A percentile compares a stretch with the other conserved stretches of the same genome.
These are phyloP conservation scores for Seriola aureovittata DNA, from an alignment of 2,113 vertebrate genomes.

Conservation along the genomic window DNA sequence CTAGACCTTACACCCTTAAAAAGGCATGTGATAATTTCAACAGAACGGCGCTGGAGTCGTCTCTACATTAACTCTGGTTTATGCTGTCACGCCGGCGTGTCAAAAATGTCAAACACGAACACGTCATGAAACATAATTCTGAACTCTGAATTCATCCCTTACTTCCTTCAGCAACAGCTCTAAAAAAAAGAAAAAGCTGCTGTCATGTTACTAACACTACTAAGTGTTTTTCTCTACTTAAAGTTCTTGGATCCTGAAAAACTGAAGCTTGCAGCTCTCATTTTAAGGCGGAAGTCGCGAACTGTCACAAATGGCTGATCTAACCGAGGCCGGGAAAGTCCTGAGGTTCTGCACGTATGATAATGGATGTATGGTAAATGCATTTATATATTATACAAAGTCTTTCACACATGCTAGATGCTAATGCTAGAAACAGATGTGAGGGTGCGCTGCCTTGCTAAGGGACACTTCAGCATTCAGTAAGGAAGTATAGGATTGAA, in stretches of 20 bases:
- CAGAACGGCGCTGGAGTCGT: conserved; percentile 3
- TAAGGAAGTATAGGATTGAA: not conserved
- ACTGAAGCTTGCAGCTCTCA: not conserved
- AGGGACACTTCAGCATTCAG: not conserved
- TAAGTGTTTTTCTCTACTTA: not conserved
- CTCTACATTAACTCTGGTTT: conserved; percentile 37
- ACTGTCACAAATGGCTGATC: not conserved
- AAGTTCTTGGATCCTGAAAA: not conserved
- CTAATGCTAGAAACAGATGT: not conserved
- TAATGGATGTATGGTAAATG: not conserved
- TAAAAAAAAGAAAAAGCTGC: not conserved
- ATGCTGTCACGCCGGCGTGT: conserved; percentile 18
- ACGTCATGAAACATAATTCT: conserved; percentile 12
- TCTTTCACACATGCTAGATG: not conserved
- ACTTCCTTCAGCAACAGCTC: not conserved
- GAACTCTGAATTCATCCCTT: conserved; percentile 4
- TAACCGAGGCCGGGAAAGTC: not conserved
- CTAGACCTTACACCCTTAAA: conserved; percentile 40
- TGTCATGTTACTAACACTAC: not conserved
- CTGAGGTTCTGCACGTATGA: not conserved
- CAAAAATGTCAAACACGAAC: conserved; percentile 36
- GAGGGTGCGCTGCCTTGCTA: not conserved
- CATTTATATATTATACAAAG: conserved; percentile 1
- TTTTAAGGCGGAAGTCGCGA: not conserved
- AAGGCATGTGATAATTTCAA: conserved; percentile 25